Percentiles rank a stretch among this genome's conserved stretches.
These are phyloP conservation scores for Elephas maximus DNA, from an alignment of 2,113 vertebrate genomes.

Conservation along the genomic window DNA sequence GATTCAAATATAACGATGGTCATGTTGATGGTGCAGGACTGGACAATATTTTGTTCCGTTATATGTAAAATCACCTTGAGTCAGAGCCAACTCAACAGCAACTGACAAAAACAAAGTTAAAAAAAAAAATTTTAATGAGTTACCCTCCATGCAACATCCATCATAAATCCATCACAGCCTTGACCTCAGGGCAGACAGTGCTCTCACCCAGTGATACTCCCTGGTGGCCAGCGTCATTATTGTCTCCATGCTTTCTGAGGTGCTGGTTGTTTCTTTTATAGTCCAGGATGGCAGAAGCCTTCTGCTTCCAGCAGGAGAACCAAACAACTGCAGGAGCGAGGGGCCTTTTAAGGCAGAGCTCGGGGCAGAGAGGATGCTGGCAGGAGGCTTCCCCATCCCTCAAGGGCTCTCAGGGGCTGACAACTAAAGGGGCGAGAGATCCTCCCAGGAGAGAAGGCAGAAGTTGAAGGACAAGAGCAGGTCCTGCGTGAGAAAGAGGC, in stretches of 20 bases:
- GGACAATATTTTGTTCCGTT: too few relatives aligned
- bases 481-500: neutral
- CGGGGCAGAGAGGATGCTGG: neutral
- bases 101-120: neutral
- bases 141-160: neutral
- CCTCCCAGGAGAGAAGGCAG: neutral
- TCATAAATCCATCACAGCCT: accelerated
- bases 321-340: neutral
- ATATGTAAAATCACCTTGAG: too few relatives aligned
- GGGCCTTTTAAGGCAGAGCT: neutral
- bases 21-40: too few relatives aligned
- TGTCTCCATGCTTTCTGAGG: neutral
- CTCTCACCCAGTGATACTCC: too few relatives aligned
- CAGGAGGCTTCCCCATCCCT: neutral
- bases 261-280: neutral
- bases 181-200: accelerated
- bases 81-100: neutral
- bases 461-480: neutral
- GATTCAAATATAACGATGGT: too few relatives aligned
- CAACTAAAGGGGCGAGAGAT: neutral
- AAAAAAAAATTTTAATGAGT: neutral
- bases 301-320: neutral
- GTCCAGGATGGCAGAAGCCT: neutral
- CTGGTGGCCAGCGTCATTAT: neutral
- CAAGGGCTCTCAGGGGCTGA: neutral